Base-by-base conservation (phyloP, 2,113 vertebrate genomes). In the Neodon shergylaensis region DNA sequence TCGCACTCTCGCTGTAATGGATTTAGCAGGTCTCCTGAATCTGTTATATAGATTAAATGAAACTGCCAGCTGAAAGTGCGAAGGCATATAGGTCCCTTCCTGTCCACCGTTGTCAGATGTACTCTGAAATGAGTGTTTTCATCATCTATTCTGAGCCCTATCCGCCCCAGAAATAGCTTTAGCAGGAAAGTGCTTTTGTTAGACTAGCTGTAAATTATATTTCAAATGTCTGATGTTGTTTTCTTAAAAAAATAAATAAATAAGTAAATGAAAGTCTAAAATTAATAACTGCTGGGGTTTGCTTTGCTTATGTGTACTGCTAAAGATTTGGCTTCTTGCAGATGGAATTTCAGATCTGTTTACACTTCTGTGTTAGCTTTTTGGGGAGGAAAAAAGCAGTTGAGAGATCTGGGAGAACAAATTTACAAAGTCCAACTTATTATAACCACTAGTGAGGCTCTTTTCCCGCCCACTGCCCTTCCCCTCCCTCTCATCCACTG, bases 251-350 rank as follows among this genome's bases (percentile, higher is more conserved):
- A 98, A 98, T 96, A 97, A 98, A 98, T 97, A 98, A 98, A 96
- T 98, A 98, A 98, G 95, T 98, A 97, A 97, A 95, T 96, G 97
- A 95, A 98, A 98, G 97, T 97, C 97, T 98, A 98, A 98, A 98
- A 98, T 98, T 98, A 98, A 97, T 98, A 97, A 97, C 97, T 97
- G 95, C 97, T 97, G 95, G 97, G 97, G 97, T 96, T 97, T 97
- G 97, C 97, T 98, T 97, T 98, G 97, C 97, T 97, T 97, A 96
- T 97, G 97, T 98, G 97, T 97, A 94, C 92, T 96, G 97, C 95
- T 97, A 89, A 96, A 96, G 95, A 97, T 96, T 97, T 97, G 97
- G 97, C 97, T 98, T 96, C 95, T 97, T 97, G 91, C 97, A 98
- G 97, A 97, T 97, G 97, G 97, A 97, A 96, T 97, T 97, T 98